Evolutionary conservation across 1,140 invertebrate genomes (phyloP), one percentile per base, ranked within the genome.

Genomic region (Physella acuta): DNA sequence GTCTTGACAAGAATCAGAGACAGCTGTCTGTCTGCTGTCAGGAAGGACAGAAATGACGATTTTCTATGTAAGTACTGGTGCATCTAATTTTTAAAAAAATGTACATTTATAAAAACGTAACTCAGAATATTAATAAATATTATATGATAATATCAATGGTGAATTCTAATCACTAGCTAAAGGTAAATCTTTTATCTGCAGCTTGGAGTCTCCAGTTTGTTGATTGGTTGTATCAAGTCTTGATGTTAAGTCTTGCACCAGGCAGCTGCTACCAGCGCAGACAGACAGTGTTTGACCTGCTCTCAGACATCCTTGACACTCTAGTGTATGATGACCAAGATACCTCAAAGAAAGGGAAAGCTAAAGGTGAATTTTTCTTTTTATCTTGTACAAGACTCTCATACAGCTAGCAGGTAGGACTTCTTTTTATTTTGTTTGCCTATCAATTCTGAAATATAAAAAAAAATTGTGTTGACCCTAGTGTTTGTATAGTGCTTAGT

Each of bases 181-280:
- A 65, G 51, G 59, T 73, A n/a, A n/a, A n/a, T n/a, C n/a, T 44
- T 44, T 44, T 72, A 31, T 34, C 3, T 3, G 14, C 36, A 66
- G 64, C 14, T 17, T n/a, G 11, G 3, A 34, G 66, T 34, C 26
- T 77, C 24, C 58, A 73, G 3, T 85, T 87, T 71, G 71, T 86
- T n/a, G 71, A 85, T 33, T 88, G 86, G 86, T 71, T 89, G n/a
- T 78, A 87, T 66, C 70, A 75, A 37, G 82, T 87, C 53, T 75
- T 88, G 16, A 73, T 87, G 51, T 74, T 83, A 39, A 87, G 85
- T 73, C 80, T 89, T 4, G 79, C 84, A 71, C 82, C 86, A 52
- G 87, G 86, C 33, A 85, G 85, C n/a, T 86, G 86, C 74, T 89
- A 88, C 76, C 88, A 89, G 76, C 73, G 88, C 52, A 67, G 76